These are phyloP conservation scores for Hirundo rustica DNA, from an alignment of 2,797 vertebrate genomes.

Conservation along the genomic window DNA sequence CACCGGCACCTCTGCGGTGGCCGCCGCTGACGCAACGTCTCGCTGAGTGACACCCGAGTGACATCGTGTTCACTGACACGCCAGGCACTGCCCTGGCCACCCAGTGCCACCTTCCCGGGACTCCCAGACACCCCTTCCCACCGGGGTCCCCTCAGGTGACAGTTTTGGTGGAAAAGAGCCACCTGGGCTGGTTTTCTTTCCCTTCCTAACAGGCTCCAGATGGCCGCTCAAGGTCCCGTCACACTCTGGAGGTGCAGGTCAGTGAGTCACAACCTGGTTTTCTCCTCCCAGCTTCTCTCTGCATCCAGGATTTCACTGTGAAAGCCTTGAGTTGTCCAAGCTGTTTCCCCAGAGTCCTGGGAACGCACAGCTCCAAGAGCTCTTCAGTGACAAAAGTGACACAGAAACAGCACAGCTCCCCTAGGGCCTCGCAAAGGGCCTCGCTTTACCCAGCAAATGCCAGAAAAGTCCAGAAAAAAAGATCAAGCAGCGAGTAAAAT, in stretches of 20 bases:
- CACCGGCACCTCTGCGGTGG: background rate
- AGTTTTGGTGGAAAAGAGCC: background rate
- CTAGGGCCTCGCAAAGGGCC: background rate
- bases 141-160: fast-evolving
- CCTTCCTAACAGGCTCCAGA: background rate
- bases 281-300: background rate
- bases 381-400: background rate
- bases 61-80: background rate
- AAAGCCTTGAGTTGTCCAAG: background rate
- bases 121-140: background rate
- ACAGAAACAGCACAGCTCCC: background rate
- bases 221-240: background rate
- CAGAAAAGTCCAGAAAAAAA: slow-evolving; percentile 5
- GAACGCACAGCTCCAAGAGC: background rate
- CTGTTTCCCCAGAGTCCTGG: background rate
- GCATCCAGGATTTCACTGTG: background rate
- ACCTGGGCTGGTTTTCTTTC: background rate
- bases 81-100: background rate
- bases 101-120: background rate
- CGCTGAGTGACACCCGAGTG: background rate
- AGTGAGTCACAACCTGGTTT: background rate
- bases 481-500: background rate
- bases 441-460: background rate
- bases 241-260: background rate
- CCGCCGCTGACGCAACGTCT: background rate